Percentiles rank a stretch among this genome's conserved stretches.
Evolutionary conservation across 2,113 vertebrate species (phyloP).

Genomic region (Rhabdornis inornatus): DNA sequence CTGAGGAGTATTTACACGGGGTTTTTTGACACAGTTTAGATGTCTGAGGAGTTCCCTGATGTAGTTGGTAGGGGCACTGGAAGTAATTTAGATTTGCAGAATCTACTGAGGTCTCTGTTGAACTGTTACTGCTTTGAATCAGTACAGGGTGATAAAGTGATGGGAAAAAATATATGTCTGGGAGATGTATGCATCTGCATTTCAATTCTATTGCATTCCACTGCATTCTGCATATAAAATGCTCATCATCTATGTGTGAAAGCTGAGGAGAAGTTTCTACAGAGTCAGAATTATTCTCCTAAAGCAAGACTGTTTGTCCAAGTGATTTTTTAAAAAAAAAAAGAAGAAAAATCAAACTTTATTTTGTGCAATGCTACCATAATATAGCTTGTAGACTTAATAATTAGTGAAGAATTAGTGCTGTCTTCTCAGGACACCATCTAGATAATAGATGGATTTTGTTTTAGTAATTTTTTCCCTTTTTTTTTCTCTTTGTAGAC

Average conservation of each 20-base stretch:
- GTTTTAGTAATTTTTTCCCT: fast-evolving
- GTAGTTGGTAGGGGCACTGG: neutral
- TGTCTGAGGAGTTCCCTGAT: neutral
- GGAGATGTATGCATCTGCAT: neutral
- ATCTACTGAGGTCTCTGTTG: neutral
- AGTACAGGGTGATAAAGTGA: neutral
- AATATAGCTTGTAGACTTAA: neutral
- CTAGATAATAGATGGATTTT: neutral
- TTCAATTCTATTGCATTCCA: neutral
- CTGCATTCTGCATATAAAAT: neutral
- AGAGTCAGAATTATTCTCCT: neutral
- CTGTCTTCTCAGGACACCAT: neutral
- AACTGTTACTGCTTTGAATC: neutral
- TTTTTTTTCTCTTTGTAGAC: neutral
- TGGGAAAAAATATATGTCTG: neutral
- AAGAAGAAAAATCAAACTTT: neutral
- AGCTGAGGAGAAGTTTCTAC: neutral
- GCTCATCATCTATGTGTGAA: neutral
- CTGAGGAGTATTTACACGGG: neutral
- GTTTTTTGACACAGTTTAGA: neutral
- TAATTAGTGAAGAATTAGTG: neutral
- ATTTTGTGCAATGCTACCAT: neutral
- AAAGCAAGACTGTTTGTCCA: neutral
- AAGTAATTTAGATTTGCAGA: neutral
- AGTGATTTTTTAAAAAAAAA: neutral